Base-by-base conservation (phyloP, 2,888 invertebrate genomes). In the Dryococelus australis region DNA sequence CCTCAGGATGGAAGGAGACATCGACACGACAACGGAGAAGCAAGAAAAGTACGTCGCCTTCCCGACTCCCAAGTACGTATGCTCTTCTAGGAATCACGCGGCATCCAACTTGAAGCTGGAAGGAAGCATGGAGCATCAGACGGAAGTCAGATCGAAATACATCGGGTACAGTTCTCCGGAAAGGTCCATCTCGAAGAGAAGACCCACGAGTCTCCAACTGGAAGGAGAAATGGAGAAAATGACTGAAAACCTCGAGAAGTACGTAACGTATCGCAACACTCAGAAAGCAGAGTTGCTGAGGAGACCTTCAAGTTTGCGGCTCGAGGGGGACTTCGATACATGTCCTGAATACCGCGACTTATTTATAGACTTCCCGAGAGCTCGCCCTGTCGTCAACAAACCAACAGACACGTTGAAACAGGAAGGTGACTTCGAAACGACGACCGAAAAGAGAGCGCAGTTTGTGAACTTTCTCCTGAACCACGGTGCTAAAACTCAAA, bases 1-100 rank as follows among this genome's bases (percentile, higher is more conserved):
- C 26, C 90, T 94, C 86, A 93, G 92, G 89, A 91, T 94, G 90
- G 94, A 94, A 90, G 94, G 94, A n/a, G 92, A 93, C 80, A 92
- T 93, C 89, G 91, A 91, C 26, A 91, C 92, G 20, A 92, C 92
- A 90, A 93, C 94, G 83, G 94, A 94, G 90, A 93, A 92, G 89
- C 91, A 92, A 87, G 93, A 93, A 78, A 92, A 93, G 89, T 92
- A 91, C 89, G 91, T 92, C 85, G 90, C 89, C 27, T 92, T 91
- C 91, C 88, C 92, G 24, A 91, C 91, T 89, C 92, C 91, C 26
- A 51, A 35, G 4, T 65, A 85, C 0, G 51, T 85, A 5, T 81
- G 86, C 27, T 79, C 85, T 16, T 43, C 78, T 12, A 83, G 86
- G 28, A 78, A 80, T 51, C 65, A 84, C 10, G 87, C 87, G 9